Evolutionary conservation across 1,140 invertebrate genomes (phyloP).

Genomic region (Halesus radiatus): DNA sequence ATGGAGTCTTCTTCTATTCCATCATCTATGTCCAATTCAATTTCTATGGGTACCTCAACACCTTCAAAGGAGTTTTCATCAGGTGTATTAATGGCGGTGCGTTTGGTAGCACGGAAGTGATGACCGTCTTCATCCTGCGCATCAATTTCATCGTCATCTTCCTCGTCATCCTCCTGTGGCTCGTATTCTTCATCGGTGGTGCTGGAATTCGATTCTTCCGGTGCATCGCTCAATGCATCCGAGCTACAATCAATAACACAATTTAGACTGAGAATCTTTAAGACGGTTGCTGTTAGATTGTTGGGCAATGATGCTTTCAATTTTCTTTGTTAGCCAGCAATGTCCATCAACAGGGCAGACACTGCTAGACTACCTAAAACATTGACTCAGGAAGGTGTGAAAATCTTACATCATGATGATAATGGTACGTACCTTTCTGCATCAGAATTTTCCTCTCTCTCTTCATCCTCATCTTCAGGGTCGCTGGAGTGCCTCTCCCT

Average conservation of each 20-base stretch:
- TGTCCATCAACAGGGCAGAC: too few relatives aligned
- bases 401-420: not conserved
- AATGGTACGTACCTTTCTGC: not conserved
- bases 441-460: constrained; percentile 3
- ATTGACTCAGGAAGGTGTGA: not conserved
- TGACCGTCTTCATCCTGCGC: constrained; percentile 46
- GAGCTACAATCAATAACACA: not conserved
- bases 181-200: constrained; percentile 27
- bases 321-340: too few relatives aligned
- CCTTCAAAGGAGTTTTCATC: constrained; percentile 21
- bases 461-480: constrained; percentile 35
- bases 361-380: too few relatives aligned
- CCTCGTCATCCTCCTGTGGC: constrained; percentile 18
- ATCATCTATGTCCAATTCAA: constrained; percentile 25
- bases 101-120: not conserved
- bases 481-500: constrained; percentile 45
- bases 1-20: constrained; percentile 1
- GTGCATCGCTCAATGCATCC: not conserved
- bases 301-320: too few relatives aligned
- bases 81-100: too few relatives aligned
- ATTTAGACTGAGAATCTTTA: too few relatives aligned
- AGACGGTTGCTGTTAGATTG: too few relatives aligned
- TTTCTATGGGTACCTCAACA: not conserved
- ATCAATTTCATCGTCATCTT: constrained; percentile 39
- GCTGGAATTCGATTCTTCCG: not conserved